Evolutionary conservation across 2,888 invertebrate genomes (phyloP).

Genomic region (Rhimphoctona megacephalus): DNA sequence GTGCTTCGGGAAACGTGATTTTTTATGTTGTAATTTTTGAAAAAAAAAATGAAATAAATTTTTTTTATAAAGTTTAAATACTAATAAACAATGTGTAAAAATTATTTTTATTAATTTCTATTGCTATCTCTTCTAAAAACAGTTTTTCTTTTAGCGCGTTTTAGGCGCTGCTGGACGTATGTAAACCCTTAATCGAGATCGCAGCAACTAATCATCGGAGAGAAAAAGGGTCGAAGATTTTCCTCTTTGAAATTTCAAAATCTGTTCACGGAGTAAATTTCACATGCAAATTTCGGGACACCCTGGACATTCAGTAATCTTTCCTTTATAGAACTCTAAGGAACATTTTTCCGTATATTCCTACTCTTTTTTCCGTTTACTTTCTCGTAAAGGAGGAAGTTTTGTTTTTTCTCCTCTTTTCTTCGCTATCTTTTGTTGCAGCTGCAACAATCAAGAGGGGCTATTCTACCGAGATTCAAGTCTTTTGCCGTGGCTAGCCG

Average conservation of each 20-base stretch:
- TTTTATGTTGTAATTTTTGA: too few species aligned
- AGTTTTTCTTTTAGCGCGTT: too few species aligned
- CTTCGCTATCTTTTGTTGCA: background rate
- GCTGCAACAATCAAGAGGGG: conserved; percentile 8
- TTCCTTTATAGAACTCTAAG: background rate
- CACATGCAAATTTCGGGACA: background rate
- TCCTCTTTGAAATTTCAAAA: background rate
- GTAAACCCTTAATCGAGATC: too few species aligned
- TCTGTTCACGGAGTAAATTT: background rate
- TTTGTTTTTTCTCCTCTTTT: background rate
- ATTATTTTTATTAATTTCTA: too few species aligned
- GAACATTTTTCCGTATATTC: background rate
- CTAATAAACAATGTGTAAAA: too few species aligned
- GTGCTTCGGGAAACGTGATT: too few species aligned
- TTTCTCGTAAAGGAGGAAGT: background rate
- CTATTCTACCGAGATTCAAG: conserved; percentile 24
- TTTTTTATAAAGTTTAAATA: too few species aligned
- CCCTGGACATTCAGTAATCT: background rate
- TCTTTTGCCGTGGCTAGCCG: conserved; percentile 2
- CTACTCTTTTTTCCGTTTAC: conserved; percentile 3
- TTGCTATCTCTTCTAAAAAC: too few species aligned
- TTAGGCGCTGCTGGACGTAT: too few species aligned
- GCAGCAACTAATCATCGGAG: background rate
- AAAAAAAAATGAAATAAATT: too few species aligned
- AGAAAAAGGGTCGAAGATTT: background rate